phyloP scores from a whole-genome alignment of 2,113 vertebrate genomes.

The Neomonachus schauinslandi region DNA sequence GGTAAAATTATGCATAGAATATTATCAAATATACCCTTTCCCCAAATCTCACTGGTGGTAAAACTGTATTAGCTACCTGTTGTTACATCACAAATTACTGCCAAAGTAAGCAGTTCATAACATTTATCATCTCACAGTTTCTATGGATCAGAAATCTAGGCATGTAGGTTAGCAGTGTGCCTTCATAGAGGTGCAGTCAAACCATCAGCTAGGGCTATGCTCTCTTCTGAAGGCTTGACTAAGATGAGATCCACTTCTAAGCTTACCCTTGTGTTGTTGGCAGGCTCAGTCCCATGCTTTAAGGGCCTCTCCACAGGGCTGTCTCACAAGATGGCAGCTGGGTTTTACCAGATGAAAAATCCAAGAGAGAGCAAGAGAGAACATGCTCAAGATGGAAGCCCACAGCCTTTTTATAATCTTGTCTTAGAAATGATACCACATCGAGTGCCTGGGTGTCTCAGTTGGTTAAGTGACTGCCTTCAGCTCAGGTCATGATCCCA shows the following conservation, averaged over 20 bases:
- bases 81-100: background rate
- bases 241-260: background rate
- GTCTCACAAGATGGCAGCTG: background rate
- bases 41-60: background rate
- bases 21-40: background rate
- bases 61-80: background rate
- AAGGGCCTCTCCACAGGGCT: background rate
- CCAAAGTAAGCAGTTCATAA: background rate
- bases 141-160: background rate
- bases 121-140: background rate
- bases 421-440: background rate
- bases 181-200: background rate
- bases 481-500: no score
- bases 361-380: background rate
- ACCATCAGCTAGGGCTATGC: background rate
- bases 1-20: background rate
- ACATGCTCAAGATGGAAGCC: background rate
- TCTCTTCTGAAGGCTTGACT: background rate
- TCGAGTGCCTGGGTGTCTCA: no score
- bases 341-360: background rate
- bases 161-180: no score
- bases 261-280: background rate
- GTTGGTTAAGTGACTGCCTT: no score
- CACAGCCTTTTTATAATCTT: background rate
- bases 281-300: background rate